Conservation (phyloP, 2,797 vertebrate genomes). For the Typhlichthys eigenmanni region DNA sequence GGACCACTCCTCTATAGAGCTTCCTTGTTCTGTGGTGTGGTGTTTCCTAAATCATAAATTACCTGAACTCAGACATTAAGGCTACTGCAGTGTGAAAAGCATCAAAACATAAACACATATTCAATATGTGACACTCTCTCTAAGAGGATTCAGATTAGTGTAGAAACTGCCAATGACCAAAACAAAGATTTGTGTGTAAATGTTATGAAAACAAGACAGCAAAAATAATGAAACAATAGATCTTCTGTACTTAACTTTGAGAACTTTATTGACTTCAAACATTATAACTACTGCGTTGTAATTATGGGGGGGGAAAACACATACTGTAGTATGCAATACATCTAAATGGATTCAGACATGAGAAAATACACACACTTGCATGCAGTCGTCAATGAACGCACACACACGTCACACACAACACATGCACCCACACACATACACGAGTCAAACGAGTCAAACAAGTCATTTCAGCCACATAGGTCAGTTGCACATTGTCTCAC, state of each 20-base stretch:
- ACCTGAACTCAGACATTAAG: constrained; percentile 1
- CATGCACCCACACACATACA: background rate
- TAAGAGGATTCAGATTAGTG: too few species aligned
- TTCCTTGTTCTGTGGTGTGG: constrained; percentile 8
- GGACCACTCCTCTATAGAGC: constrained; percentile 6
- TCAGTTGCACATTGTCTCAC: constrained; percentile 30
- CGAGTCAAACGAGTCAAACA: constrained; percentile 55
- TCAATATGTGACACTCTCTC: too few species aligned
- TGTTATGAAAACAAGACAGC: too few species aligned
- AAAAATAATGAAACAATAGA: too few species aligned
- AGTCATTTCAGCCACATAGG: constrained; percentile 43
- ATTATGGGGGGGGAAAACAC: constrained; percentile 3
- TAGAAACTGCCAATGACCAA: too few species aligned
- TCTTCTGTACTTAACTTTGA: too few species aligned
- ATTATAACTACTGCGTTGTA: too few species aligned
- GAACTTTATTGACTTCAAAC: too few species aligned
- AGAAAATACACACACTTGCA: constrained; percentile 1
- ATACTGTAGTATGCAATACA: background rate
- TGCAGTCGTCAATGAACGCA: background rate
- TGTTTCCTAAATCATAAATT: background rate
- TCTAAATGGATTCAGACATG: background rate
- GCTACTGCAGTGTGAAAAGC: background rate
- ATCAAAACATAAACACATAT: background rate
- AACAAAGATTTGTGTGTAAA: too few species aligned
- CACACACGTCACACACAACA: background rate